These are phyloP conservation scores for Eurosta solidaginis DNA, from an alignment of 1,140 invertebrate genomes.

Conservation along the genomic window DNA sequence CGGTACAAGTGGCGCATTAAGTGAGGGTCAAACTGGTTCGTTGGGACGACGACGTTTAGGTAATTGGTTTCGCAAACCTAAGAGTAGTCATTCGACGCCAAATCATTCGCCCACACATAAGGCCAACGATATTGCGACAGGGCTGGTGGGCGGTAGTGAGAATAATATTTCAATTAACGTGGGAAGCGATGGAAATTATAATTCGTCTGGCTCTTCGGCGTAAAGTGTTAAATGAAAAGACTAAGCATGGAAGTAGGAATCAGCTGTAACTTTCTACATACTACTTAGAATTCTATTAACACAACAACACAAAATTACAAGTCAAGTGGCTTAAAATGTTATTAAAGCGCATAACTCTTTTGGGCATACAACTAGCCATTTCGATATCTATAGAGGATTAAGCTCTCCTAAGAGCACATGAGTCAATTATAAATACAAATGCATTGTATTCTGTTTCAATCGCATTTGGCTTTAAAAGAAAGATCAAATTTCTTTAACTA, in stretches of 20 bases:
- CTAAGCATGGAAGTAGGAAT: no score
- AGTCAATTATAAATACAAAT: conserved; percentile 7
- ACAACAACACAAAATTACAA: no score
- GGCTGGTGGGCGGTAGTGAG: conserved; percentile 1
- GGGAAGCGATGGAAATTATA: neutral
- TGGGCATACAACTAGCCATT: no score
- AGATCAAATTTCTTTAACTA: no score
- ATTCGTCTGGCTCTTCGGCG: conserved; percentile 5
- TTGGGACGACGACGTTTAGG: conserved; percentile 52
- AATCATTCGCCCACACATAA: conserved; percentile 59
- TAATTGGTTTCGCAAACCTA: conserved; percentile 58
- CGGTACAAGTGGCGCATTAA: neutral
- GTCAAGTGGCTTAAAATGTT: no score
- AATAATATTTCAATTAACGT: conserved; percentile 15
- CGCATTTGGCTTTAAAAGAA: no score
- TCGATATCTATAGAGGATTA: neutral
- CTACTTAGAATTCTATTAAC: no score
- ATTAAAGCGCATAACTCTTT: no score
- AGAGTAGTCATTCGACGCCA: conserved; percentile 55
- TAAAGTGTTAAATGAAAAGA: neutral
- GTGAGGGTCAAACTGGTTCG: conserved; percentile 45
- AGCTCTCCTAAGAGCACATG: no score
- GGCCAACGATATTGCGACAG: conserved; percentile 30
- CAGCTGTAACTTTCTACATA: no score
- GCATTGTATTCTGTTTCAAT: neutral